Evolutionary conservation across 2,113 vertebrate species (phyloP).

Genomic region (Microtus montanus): DNA sequence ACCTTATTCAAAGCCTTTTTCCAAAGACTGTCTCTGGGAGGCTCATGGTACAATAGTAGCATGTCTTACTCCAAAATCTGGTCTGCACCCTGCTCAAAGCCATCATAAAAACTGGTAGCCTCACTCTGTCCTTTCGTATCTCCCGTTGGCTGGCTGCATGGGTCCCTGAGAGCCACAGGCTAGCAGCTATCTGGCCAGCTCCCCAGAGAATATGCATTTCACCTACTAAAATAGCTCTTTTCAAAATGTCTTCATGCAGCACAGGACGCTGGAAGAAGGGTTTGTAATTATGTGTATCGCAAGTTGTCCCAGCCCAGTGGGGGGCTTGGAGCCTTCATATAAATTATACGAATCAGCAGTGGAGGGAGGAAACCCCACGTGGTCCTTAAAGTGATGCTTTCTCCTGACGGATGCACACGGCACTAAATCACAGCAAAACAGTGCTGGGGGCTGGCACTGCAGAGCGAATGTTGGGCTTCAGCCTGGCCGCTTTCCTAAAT

Average conservation of each 20-base stretch:
- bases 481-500: slow-evolving; percentile 66
- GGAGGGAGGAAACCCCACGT: slow-evolving; percentile 59
- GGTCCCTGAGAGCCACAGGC: neutral
- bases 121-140: neutral
- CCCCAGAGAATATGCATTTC: slow-evolving; percentile 42
- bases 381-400: slow-evolving; percentile 68
- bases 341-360: slow-evolving; percentile 79
- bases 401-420: slow-evolving; percentile 30
- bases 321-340: slow-evolving; percentile 74
- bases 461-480: slow-evolving; percentile 38
- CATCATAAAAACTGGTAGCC: neutral
- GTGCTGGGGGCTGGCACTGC: slow-evolving; percentile 38
- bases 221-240: slow-evolving; percentile 60
- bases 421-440: slow-evolving; percentile 70
- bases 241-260: slow-evolving; percentile 42
- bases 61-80: neutral
- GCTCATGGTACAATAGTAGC: neutral
- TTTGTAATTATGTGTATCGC: slow-evolving; percentile 77
- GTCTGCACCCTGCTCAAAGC: neutral
- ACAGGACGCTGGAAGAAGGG: slow-evolving; percentile 68
- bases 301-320: slow-evolving; percentile 71
- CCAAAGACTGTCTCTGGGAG: neutral
- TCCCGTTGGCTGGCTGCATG: neutral
- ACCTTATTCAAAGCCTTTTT: neutral
- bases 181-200: slow-evolving; percentile 39